Evolutionary conservation across 2,113 vertebrate genomes (phyloP).

Genomic region (Ceratotherium simum): DNA sequence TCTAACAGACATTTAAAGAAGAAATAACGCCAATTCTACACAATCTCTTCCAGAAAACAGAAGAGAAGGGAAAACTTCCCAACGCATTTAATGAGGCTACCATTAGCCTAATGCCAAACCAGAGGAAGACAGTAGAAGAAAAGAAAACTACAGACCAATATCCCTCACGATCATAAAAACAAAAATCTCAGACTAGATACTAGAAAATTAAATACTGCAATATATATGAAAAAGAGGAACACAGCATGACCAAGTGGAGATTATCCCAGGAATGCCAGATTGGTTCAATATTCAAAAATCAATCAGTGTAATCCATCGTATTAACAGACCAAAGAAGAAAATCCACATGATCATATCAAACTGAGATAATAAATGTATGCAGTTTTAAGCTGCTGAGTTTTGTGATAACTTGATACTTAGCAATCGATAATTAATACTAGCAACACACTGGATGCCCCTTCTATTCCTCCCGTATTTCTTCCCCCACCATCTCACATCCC

Average conservation of each 20-base stretch:
- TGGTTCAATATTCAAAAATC: constrained; percentile 45
- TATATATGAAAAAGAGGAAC: background rate
- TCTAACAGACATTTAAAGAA: constrained; percentile 39
- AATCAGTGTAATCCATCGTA: background rate
- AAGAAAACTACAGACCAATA: background rate
- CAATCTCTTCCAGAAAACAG: background rate
- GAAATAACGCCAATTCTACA: background rate
- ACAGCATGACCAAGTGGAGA: background rate
- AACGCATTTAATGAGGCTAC: background rate
- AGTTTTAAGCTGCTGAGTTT: background rate
- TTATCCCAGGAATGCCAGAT: background rate
- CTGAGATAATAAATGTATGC: constrained; percentile 17
- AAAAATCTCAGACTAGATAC: background rate
- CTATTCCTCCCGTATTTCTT: background rate
- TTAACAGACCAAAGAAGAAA: constrained; percentile 35
- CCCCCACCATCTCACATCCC: background rate
- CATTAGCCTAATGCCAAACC: background rate
- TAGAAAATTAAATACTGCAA: background rate
- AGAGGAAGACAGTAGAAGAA: background rate
- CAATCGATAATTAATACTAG: background rate
- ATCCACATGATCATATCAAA: constrained; percentile 6
- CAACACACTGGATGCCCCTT: no score
- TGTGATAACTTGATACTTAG: constrained; percentile 2
- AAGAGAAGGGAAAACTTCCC: background rate
- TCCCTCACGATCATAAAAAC: background rate